These are phyloP conservation scores for Cryptus viduatorius DNA, from an alignment of 2,888 invertebrate genomes.

Conservation along the genomic window DNA sequence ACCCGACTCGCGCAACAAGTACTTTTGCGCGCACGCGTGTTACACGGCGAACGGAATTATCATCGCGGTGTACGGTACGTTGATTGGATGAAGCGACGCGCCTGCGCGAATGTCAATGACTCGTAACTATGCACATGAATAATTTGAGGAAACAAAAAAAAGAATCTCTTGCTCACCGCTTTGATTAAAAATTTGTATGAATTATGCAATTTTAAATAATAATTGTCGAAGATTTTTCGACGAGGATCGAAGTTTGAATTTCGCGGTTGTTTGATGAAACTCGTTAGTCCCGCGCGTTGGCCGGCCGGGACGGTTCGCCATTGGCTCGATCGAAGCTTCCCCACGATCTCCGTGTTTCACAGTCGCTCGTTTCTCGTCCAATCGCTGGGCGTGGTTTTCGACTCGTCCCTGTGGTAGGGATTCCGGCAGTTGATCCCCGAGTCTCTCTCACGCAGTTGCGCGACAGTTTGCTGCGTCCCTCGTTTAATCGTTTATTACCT, in stretches of 20 bases:
- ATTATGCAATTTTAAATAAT: not conserved
- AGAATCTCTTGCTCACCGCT: not conserved
- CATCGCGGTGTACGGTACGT: not conserved
- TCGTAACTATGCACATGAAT: not conserved
- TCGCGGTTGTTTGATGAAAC: slow-evolving; percentile 59
- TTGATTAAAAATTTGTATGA: not conserved
- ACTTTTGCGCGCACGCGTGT: slow-evolving; percentile 9
- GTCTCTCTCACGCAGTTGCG: slow-evolving; percentile 64
- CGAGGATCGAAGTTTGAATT: not conserved
- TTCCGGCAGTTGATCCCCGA: slow-evolving; percentile 78
- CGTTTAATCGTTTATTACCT: slow-evolving; percentile 32
- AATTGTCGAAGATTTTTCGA: not conserved
- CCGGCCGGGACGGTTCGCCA: slow-evolving; percentile 52
- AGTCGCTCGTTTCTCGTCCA: slow-evolving; percentile 67
- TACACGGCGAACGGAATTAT: not conserved
- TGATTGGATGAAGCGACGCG: not conserved
- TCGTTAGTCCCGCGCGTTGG: slow-evolving; percentile 9
- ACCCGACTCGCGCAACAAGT: slow-evolving; percentile 44
- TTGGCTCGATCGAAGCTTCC: slow-evolving; percentile 69
- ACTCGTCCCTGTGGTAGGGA: slow-evolving; percentile 67
- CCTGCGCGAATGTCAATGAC: not conserved
- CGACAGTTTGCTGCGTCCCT: slow-evolving; percentile 59
- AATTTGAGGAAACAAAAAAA: not conserved
- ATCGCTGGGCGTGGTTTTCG: slow-evolving; percentile 69
- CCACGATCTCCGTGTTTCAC: slow-evolving; percentile 64